Base-by-base conservation (phyloP, 1,140 invertebrate genomes). In the Hypothenemus hampei region DNA sequence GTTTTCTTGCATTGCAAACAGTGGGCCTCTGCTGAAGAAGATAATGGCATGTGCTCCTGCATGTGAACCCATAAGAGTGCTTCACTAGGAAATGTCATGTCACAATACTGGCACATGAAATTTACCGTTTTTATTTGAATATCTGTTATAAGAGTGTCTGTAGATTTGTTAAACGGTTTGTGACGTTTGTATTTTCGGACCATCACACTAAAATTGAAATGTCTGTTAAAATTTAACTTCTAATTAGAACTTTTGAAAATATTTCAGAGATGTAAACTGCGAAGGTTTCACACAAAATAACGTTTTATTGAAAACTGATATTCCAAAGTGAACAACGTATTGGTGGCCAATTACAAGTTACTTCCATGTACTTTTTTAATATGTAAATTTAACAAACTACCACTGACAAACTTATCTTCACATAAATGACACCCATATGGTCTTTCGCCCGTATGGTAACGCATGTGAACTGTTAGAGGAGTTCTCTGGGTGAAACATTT, bases 371-470 rank as follows among this genome's bases (percentile, higher is more conserved):
- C 52, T 29, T 54, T 65, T 20, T 58, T 60, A 16, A 61, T 35
- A 39, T 66, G 64, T 19, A 57, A 37, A 37, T 56, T 57, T 29
- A 66, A 23, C 7, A 57, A 41, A 0, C 62, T 55, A 15, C 57
- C 59, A 41, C 64, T 64, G 7, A 88, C 85, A 72, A 93, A 92
- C 0, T 81, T 83, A 3, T 85, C 83, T 24, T 76, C 70, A 65
- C 83, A 86, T 6, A 78, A 62, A 43, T 79, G 73, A 61, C 83
- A 86, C 10, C 73, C 62, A 61, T 74, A 84, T 2, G 81, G 81
- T 13, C 78, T 72, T 65, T 82, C 81, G 1, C 79, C 77, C 0
- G 79, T 81, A 63, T 85, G 82, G 21, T 69, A 68, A 59, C 70
- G 67, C 67, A 73, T 69, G 39, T 75, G 75, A 19, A 65, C 60